Evolutionary conservation across 1,140 invertebrate genomes (phyloP).

Genomic region (Eriocheir sinensis): DNA sequence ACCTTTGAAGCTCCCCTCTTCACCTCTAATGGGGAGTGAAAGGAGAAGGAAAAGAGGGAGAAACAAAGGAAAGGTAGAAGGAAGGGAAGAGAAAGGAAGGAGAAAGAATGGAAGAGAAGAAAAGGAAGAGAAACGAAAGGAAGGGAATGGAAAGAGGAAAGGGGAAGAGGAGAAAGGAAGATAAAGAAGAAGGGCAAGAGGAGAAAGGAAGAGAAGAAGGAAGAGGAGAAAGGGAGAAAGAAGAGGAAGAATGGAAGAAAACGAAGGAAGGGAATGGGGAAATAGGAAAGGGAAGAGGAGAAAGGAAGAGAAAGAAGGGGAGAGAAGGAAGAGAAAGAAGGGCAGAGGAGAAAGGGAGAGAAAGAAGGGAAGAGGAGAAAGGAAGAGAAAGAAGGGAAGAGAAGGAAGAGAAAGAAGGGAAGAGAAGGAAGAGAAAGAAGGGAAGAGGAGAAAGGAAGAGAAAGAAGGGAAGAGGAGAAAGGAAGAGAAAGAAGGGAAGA

Average conservation of each 20-base stretch:
- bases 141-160: not conserved
- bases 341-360: constrained; percentile 65
- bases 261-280: not conserved
- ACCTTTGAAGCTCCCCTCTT: too few relatives aligned
- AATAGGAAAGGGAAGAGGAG: not conserved
- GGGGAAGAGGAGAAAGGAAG: not conserved
- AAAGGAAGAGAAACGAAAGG: not conserved
- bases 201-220: not conserved
- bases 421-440: too few relatives aligned
- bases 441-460: too few relatives aligned
- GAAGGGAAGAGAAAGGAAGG: not conserved
- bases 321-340: not conserved
- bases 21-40: too few relatives aligned
- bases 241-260: not conserved
- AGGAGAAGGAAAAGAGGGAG: too few relatives aligned
- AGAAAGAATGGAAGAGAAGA: not conserved
- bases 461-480: too few relatives aligned
- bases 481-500: too few relatives aligned
- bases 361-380: constrained; percentile 48
- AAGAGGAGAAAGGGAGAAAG: too few relatives aligned
- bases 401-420: constrained; percentile 33
- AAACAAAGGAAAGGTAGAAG: not conserved
- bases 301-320: not conserved
- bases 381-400: constrained; percentile 38
- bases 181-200: not conserved